A percentile compares a stretch with the other conserved stretches of the same genome.
Conservation (phyloP, 1,140 invertebrate genomes). For the Brachionus sp. region DNA sequence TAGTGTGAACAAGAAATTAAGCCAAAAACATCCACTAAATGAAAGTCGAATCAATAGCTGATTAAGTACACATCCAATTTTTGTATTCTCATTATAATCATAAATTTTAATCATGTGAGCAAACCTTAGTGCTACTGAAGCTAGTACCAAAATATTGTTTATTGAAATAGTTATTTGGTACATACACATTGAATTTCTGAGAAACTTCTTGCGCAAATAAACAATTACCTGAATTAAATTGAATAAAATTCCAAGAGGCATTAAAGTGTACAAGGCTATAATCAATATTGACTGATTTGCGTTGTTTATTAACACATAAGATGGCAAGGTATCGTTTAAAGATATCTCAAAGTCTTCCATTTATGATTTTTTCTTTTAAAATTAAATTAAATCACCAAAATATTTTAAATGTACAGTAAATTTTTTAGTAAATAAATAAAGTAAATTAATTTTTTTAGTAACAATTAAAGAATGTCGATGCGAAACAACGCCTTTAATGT, state of each 20-base stretch:
- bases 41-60: background rate
- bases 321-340: too few relatives aligned
- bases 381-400: too few relatives aligned
- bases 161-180: background rate
- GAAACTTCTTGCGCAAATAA: background rate
- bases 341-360: too few relatives aligned
- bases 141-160: background rate
- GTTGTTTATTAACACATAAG: too few relatives aligned
- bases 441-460: too few relatives aligned
- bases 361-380: too few relatives aligned
- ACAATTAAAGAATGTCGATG: too few relatives aligned
- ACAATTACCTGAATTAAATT: background rate
- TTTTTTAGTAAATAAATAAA: too few relatives aligned
- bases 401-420: too few relatives aligned
- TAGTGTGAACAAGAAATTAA: conserved; percentile 7
- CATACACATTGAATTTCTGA: background rate
- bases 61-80: background rate
- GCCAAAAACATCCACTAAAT: background rate
- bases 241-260: background rate
- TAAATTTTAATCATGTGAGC: background rate
- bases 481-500: too few relatives aligned
- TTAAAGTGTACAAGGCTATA: background rate
- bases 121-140: background rate
- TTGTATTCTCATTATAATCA: background rate
- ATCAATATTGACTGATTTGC: too few relatives aligned